phyloP scores from a whole-genome alignment of 2,797 vertebrate genomes.

The Tarsius wallacei region DNA sequence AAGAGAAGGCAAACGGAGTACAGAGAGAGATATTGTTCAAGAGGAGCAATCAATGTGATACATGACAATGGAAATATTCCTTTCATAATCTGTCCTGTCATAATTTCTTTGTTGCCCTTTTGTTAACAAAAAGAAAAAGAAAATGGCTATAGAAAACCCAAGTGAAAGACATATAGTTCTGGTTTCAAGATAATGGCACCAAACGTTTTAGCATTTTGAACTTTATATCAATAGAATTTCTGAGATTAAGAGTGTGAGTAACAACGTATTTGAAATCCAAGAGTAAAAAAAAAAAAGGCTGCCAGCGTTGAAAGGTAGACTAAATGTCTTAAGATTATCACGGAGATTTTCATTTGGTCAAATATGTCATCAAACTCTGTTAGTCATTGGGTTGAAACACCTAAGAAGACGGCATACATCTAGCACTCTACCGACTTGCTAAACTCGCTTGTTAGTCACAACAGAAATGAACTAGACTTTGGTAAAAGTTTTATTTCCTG shows the following conservation, averaged over 20 bases:
- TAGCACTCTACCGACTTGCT: neutral
- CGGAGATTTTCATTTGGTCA: neutral
- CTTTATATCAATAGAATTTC: constrained; percentile 53
- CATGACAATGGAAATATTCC: constrained; percentile 74
- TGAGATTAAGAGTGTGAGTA: neutral
- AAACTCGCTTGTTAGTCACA: neutral
- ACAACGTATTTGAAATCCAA: constrained; percentile 35
- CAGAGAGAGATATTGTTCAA: constrained; percentile 33
- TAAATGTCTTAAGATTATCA: neutral
- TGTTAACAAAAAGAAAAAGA: constrained; percentile 48
- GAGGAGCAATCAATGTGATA: constrained; percentile 57
- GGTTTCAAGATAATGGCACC: constrained; percentile 64
- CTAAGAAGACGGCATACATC: neutral
- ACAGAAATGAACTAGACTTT: neutral
- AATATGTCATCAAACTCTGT: neutral
- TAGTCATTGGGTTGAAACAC: neutral
- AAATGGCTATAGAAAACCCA: constrained; percentile 62
- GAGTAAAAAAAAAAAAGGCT: neutral
- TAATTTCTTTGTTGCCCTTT: constrained; percentile 64
- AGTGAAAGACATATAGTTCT: constrained; percentile 72
- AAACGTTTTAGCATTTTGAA: constrained; percentile 68
- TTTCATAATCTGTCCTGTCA: constrained; percentile 81
- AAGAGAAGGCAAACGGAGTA: constrained; percentile 35
- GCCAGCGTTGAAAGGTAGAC: constrained; percentile 5
- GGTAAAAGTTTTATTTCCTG: neutral